phyloP scores from a whole-genome alignment of 2,113 vertebrate species.

The Atlantisia rogersi region DNA sequence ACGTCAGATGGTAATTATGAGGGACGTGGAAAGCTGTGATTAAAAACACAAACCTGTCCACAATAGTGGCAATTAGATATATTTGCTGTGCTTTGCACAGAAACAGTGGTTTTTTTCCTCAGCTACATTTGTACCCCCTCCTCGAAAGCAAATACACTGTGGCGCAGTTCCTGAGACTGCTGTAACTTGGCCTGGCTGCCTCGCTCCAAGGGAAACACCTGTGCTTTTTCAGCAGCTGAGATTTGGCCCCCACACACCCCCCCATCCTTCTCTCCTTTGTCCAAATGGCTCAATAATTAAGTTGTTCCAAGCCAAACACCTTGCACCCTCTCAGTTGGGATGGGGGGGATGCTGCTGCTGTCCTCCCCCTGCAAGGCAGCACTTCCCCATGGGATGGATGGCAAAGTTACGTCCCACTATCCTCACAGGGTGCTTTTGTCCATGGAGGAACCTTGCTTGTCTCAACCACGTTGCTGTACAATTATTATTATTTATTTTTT shows the following conservation, averaged over 20 bases:
- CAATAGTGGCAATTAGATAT: neutral
- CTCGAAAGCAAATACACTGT: neutral
- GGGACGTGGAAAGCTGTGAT: constrained; percentile 20
- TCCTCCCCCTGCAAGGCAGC: accelerated
- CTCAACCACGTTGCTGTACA: too few relatives aligned
- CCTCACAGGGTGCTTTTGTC: neutral
- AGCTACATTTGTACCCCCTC: neutral
- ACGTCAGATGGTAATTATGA: constrained; percentile 28
- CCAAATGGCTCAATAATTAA: neutral
- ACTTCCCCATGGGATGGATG: neutral
- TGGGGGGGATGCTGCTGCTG: neutral
- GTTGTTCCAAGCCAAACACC: neutral
- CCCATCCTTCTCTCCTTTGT: neutral
- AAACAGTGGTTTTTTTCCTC: neutral
- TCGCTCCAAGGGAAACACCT: neutral
- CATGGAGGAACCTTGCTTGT: neutral
- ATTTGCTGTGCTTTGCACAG: constrained; percentile 7
- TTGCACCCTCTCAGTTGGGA: accelerated
- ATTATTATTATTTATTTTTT: too few relatives aligned
- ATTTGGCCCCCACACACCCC: neutral
- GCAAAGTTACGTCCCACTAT: too few relatives aligned
- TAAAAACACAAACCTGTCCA: constrained; percentile 47
- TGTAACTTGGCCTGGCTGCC: neutral
- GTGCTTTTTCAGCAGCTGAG: neutral
- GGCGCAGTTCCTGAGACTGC: neutral